A percentile compares a stretch with the other conserved stretches of the same genome.
Evolutionary conservation across 2,113 vertebrate species (phyloP).

Genomic region (Lanius ludovicianus): DNA sequence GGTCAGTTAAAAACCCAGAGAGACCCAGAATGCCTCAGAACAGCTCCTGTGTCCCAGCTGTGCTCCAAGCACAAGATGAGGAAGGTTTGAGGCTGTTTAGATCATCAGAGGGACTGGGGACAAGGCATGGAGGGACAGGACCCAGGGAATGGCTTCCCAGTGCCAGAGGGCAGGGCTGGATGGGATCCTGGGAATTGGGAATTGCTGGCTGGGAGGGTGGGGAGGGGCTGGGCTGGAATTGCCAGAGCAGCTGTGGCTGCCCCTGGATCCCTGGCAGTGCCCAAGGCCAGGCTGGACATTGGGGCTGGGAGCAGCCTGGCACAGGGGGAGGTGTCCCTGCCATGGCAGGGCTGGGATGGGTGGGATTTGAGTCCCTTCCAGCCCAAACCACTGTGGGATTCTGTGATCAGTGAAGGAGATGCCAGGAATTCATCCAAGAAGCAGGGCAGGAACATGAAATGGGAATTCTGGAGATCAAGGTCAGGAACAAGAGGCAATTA

Average conservation of each 20-base stretch:
- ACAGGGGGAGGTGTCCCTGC: neutral
- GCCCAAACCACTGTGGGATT: neutral
- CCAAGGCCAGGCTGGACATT: neutral
- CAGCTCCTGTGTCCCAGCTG: neutral
- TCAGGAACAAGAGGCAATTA: neutral
- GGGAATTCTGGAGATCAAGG: neutral
- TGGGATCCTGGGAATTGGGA: neutral
- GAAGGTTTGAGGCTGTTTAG: neutral
- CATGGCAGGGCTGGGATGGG: neutral
- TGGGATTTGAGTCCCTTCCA: neutral
- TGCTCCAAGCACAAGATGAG: neutral
- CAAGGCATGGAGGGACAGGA: neutral
- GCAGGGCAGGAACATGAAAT: neutral
- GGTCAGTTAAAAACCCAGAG: neutral
- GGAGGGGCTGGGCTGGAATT: fast-evolving
- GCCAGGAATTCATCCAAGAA: neutral
- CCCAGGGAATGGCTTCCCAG: neutral
- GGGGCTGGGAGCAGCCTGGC: neutral
- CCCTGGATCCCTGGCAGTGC: neutral
- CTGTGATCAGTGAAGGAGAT: neutral
- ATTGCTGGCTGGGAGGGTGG: neutral
- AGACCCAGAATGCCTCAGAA: neutral
- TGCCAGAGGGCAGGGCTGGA: neutral
- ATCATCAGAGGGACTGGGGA: neutral
- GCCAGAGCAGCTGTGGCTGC: neutral